Evolutionary conservation across 2,797 vertebrate species (phyloP).

Genomic region (Hypotaenidia philippensis): DNA sequence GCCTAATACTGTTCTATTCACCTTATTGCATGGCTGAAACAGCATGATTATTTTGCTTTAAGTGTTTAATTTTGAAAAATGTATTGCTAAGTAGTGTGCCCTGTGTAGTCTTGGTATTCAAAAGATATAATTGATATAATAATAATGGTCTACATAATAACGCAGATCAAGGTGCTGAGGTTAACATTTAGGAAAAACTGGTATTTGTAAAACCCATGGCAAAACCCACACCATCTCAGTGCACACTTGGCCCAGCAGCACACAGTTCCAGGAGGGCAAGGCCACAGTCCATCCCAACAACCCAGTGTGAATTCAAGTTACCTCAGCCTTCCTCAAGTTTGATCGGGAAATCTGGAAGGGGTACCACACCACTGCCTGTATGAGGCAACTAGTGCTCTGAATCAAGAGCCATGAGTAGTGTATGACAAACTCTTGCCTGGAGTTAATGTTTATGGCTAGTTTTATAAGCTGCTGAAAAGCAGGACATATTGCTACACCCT

Average conservation of each 20-base stretch:
- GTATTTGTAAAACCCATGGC: background rate
- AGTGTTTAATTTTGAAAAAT: background rate
- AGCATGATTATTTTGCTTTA: background rate
- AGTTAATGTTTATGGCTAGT: slow-evolving; percentile 55
- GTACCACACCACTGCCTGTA: background rate
- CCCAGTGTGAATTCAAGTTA: background rate
- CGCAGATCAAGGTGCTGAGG: background rate
- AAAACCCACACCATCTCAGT: background rate
- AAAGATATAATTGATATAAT: background rate
- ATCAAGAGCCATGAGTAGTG: background rate
- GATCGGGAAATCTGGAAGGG: background rate
- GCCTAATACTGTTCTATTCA: background rate
- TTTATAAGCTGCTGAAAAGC: slow-evolving; percentile 60
- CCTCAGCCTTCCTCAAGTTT: background rate
- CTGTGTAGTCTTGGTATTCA: background rate
- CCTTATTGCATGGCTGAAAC: background rate
- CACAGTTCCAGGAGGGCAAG: background rate
- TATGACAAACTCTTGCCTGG: slow-evolving; percentile 40
- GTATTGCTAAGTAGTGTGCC: background rate
- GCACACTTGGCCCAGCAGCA: background rate
- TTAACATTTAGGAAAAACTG: background rate
- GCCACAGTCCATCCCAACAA: background rate
- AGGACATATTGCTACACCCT: slow-evolving; percentile 40
- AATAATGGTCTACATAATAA: too few relatives aligned
- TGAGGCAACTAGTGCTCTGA: slow-evolving; percentile 1